Base-by-base conservation (phyloP, 1,140 invertebrate species). In the Frieseomelitta varia region DNA sequence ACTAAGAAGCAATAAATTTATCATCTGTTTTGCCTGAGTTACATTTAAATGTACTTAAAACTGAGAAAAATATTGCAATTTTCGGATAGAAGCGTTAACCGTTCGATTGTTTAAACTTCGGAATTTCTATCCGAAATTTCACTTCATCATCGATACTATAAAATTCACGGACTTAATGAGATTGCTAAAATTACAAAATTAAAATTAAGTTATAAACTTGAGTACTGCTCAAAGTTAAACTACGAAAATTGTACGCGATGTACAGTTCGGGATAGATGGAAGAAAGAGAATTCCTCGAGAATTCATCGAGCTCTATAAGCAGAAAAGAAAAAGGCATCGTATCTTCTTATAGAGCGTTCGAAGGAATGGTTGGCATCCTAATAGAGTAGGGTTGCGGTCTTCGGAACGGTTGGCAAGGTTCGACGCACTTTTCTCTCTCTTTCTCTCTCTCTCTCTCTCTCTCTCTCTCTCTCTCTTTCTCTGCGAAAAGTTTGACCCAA, bases 331-430 rank as follows among this genome's bases (percentile, higher is more conserved):
- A 27, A 21, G 78, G 34, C 56, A 76, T 6, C 21, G 74, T 67
- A 84, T 85, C 81, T 67, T 79, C 72, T 80, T 79, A 30, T 71
- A 85, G 77, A 87, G 21, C 47, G 68, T 75, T 78, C 55, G 14
- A 27, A 85, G 88, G 71, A 89, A 89, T 89, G 88, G 56, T 69
- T 34, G 88, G 88, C 85, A 89, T 89, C 65, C 85, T 89, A 89
- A 89, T 89, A 89, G 80, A 81, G 79, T 61, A 89, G 71, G 67
- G 74, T 69, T 61, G 84, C 10, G 87, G 79, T 79, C 75, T 88
- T 85, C 65, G 69, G 77, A 86, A 75, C 61, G 76, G 72, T 34
- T 39, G 17, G 55, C 55, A 51, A 80, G 39, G 88, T 89, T 89
- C 87, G 85, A 89, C 71, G 87, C 34, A 89, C 87, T 75, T 47